These are phyloP conservation scores for Ammodramus savannarum DNA, from an alignment of 2,113 vertebrate genomes.

Conservation along the genomic window DNA sequence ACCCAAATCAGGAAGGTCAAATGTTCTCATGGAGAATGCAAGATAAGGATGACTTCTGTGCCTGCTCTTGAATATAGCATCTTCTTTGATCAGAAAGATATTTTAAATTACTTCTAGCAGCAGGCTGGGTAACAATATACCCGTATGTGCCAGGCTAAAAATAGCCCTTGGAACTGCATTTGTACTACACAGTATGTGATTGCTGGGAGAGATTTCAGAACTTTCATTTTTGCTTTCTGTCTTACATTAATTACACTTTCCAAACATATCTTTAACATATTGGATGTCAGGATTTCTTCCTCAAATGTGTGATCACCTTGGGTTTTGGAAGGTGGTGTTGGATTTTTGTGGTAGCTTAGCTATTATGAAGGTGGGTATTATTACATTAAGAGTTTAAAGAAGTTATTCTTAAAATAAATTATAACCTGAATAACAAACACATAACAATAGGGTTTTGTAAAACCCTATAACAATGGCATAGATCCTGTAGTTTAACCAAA, in stretches of 20 bases:
- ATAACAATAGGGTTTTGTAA: background rate
- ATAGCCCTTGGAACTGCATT: constrained; percentile 39
- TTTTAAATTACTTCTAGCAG: constrained; percentile 62
- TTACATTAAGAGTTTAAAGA: background rate
- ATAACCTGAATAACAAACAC: background rate
- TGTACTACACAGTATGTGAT: constrained; percentile 12
- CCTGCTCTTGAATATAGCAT: constrained; percentile 26
- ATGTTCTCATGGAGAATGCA: constrained; percentile 47
- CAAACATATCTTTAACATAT: background rate
- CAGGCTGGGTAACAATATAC: constrained; percentile 49
- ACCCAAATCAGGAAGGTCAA: constrained; percentile 63
- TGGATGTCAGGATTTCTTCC: constrained; percentile 8
- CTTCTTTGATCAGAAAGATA: constrained; percentile 46
- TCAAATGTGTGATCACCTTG: background rate
- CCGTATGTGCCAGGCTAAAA: constrained; percentile 53
- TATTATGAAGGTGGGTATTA: background rate
- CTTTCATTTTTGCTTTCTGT: constrained; percentile 1
- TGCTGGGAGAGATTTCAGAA: constrained; percentile 45
- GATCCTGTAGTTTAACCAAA: background rate
- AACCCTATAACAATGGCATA: background rate
- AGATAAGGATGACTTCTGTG: constrained; percentile 44
- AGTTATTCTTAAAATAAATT: background rate
- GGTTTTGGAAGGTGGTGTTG: background rate
- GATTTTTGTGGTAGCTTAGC: background rate
- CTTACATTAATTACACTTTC: constrained; percentile 45